Conservation (phyloP, 2,888 invertebrate species). For the Diplazon laetatorius region DNA sequence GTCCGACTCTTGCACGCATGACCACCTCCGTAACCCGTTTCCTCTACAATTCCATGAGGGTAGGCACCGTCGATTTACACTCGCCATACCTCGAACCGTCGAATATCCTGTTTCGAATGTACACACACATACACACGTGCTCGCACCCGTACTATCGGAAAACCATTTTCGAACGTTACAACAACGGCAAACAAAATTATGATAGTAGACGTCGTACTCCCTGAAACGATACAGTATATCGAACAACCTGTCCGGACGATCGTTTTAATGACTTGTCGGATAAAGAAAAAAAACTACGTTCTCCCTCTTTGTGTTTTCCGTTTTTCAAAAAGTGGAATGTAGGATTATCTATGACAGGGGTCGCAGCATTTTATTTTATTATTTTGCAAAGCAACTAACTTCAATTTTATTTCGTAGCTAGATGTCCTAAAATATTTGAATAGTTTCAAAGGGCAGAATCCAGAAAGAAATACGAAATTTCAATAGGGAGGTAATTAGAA, state of each 20-base stretch:
- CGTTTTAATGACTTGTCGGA: slow-evolving; percentile 56
- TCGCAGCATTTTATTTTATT: not conserved
- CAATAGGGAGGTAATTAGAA: no score
- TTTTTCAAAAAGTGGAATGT: not conserved
- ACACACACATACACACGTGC: slow-evolving; percentile 7
- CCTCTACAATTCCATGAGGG: slow-evolving; percentile 30
- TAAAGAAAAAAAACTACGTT: slow-evolving; percentile 21
- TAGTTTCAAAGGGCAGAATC: no score
- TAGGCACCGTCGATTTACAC: slow-evolving; percentile 10
- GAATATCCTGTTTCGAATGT: slow-evolving; percentile 53
- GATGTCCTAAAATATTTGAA: not conserved
- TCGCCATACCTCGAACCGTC: slow-evolving; percentile 14
- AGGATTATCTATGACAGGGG: not conserved
- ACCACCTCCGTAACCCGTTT: slow-evolving; percentile 58
- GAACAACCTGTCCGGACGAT: slow-evolving; percentile 46
- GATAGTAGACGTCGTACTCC: slow-evolving; percentile 28
- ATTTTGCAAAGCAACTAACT: not conserved
- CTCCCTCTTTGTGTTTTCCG: not conserved
- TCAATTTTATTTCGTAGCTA: not conserved
- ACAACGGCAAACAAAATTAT: slow-evolving; percentile 62
- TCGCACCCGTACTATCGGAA: slow-evolving; percentile 27
- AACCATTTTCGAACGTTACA: slow-evolving; percentile 55
- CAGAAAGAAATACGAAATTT: no score
- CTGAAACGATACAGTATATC: slow-evolving; percentile 44
- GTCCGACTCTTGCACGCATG: slow-evolving; percentile 56